These are phyloP conservation scores for Cephus cinctus DNA, from an alignment of 1,140 invertebrate species.

Conservation along the genomic window DNA sequence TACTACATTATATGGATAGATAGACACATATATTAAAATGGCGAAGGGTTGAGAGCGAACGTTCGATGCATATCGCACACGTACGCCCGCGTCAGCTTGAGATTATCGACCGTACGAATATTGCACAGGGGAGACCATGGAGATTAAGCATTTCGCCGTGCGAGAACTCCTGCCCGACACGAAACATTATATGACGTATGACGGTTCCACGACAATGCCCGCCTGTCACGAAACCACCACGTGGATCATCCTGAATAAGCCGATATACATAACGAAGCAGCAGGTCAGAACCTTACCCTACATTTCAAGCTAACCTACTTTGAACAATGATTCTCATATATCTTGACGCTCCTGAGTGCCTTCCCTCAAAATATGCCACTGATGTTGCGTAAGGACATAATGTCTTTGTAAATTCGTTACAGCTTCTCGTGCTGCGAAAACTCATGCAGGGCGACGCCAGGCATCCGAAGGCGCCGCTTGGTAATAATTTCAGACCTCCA, in stretches of 20 bases:
- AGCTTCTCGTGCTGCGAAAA: constrained; percentile 79
- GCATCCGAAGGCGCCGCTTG: constrained; percentile 84
- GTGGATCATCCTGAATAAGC: constrained; percentile 95
- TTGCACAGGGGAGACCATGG: constrained; percentile 71
- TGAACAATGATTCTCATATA: neutral
- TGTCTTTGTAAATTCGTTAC: constrained; percentile 38
- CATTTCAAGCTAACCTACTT: constrained; percentile 61
- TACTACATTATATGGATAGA: neutral
- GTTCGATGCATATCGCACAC: no score
- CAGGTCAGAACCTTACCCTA: constrained; percentile 71
- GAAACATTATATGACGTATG: constrained; percentile 95
- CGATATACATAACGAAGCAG: constrained; percentile 93
- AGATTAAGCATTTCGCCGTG: constrained; percentile 79
- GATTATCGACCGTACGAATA: constrained; percentile 45
- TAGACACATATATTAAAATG: no score
- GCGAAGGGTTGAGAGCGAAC: no score
- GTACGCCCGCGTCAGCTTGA: constrained; percentile 24
- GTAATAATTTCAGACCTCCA: constrained; percentile 89
- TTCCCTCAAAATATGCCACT: neutral
- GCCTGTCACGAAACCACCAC: constrained; percentile 91
- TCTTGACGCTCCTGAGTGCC: neutral
- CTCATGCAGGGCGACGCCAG: constrained; percentile 85
- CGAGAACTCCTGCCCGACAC: constrained; percentile 86
- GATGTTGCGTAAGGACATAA: constrained; percentile 7
- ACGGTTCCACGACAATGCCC: constrained; percentile 93